phyloP scores from a whole-genome alignment of 2,797 vertebrate species.

The Cirrhinus molitorella region DNA sequence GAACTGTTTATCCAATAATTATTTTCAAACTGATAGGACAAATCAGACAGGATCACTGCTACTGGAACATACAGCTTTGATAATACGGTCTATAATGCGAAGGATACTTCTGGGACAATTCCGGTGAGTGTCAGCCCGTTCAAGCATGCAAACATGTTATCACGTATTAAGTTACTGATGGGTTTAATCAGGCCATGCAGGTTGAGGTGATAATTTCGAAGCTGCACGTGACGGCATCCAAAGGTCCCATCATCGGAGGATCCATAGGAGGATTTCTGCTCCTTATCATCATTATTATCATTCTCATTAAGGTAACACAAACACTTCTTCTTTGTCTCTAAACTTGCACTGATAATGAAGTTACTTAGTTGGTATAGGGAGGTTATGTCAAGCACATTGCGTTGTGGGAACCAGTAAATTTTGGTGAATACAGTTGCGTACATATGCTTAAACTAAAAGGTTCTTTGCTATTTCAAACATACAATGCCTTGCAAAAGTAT shows the following conservation, averaged over 20 bases:
- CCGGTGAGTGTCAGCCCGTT: constrained; percentile 10
- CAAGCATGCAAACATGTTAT: not conserved
- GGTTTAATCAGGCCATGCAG: constrained; percentile 62
- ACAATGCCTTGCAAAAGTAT: too few species aligned
- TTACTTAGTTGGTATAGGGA: not conserved
- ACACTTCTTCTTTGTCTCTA: not conserved
- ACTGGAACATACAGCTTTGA: constrained; percentile 46
- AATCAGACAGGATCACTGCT: constrained; percentile 44
- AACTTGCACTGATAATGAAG: too few species aligned
- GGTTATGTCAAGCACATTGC: not conserved
- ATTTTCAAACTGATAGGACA: constrained; percentile 34
- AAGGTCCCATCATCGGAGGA: constrained; percentile 70
- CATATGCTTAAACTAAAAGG: not conserved
- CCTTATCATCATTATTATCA: constrained; percentile 70
- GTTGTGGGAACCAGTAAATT: not conserved
- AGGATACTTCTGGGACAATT: not conserved
- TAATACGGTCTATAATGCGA: constrained; percentile 26
- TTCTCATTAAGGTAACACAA: constrained; percentile 76
- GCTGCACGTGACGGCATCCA: constrained; percentile 32
- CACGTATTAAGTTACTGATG: not conserved
- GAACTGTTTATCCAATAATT: not conserved
- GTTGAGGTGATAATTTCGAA: constrained; percentile 71
- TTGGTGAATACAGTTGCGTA: not conserved
- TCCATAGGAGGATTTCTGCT: constrained; percentile 75
- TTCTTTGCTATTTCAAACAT: not conserved